phyloP scores from a whole-genome alignment of 2,797 vertebrate species.

The Otolemur crassicaudatus region DNA sequence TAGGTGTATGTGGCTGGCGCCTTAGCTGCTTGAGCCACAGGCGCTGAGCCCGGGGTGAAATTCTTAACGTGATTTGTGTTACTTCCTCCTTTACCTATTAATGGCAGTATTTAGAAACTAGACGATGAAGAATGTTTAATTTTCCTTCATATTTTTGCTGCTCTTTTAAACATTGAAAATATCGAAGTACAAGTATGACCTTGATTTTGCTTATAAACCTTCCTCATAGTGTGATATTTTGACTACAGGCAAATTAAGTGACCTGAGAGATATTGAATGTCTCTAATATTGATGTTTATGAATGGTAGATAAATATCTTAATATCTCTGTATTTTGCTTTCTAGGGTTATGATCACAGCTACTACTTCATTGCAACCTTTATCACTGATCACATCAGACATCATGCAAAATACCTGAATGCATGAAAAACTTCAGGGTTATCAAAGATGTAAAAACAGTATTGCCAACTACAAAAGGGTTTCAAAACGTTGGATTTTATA shows the following conservation, averaged over 20 bases:
- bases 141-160: constrained; percentile 30
- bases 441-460: background rate
- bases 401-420: constrained; percentile 96
- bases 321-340: constrained; percentile 54
- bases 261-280: background rate
- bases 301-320: background rate
- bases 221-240: background rate
- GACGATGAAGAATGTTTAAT: background rate
- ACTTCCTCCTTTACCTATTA: background rate
- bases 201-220: constrained; percentile 45
- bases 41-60: background rate
- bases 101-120: constrained; percentile 8
- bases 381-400: constrained; percentile 96
- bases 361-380: constrained; percentile 96
- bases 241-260: background rate
- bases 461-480: constrained; percentile 30
- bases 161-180: constrained; percentile 10
- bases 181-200: background rate
- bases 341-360: constrained; percentile 98
- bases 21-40: too few relatives aligned
- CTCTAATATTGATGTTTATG: background rate
- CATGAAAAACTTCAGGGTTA: constrained; percentile 71
- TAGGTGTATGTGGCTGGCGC: too few relatives aligned
- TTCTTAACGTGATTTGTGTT: background rate
- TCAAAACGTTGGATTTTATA: constrained; percentile 18